These are phyloP conservation scores for Apeltes quadracus DNA, from an alignment of 2,113 vertebrate species.

Conservation along the genomic window DNA sequence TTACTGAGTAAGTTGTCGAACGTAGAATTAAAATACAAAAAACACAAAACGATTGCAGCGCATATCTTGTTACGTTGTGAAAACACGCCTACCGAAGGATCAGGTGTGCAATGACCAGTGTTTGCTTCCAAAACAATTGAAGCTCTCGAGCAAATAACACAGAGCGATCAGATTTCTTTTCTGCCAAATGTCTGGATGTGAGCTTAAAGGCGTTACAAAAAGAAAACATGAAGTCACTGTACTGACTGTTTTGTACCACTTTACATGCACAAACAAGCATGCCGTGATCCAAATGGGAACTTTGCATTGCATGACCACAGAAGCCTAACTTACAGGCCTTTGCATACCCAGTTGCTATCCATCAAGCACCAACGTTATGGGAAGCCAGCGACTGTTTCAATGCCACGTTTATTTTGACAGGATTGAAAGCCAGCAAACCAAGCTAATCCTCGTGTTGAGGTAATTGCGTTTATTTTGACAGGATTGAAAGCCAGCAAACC, in stretches of 20 bases:
- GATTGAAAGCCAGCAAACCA: conserved; percentile 36
- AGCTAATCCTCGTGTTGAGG: conserved; percentile 44
- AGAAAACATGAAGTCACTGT: conserved; percentile 38
- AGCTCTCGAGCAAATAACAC: conserved; percentile 26
- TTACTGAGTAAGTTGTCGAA: conserved; percentile 12
- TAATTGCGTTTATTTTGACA: conserved; percentile 32
- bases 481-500: conserved; percentile 34
- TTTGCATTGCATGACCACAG: conserved; percentile 65
- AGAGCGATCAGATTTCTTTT: conserved; percentile 35
- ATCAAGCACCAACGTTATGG: conserved; percentile 45
- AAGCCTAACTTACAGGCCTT: conserved; percentile 48
- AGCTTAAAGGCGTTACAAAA: conserved; percentile 42
- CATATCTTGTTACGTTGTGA: conserved; percentile 19
- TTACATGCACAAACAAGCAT: conserved; percentile 55
- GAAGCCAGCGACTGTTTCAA: conserved; percentile 49
- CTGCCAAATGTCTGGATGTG: conserved; percentile 31
- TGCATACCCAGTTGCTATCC: conserved; percentile 44
- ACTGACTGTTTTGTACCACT: conserved; percentile 52
- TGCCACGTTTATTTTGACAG: conserved; percentile 34
- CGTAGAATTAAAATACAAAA: conserved; percentile 26
- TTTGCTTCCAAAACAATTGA: conserved; percentile 28
- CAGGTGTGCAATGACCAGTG: conserved; percentile 25
- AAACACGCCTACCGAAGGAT: conserved; percentile 52
- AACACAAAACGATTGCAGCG: conserved; percentile 29
- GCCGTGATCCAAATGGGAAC: conserved; percentile 41